phyloP scores from a whole-genome alignment of 2,797 vertebrate species.

The Crocodylus rhombifer region DNA sequence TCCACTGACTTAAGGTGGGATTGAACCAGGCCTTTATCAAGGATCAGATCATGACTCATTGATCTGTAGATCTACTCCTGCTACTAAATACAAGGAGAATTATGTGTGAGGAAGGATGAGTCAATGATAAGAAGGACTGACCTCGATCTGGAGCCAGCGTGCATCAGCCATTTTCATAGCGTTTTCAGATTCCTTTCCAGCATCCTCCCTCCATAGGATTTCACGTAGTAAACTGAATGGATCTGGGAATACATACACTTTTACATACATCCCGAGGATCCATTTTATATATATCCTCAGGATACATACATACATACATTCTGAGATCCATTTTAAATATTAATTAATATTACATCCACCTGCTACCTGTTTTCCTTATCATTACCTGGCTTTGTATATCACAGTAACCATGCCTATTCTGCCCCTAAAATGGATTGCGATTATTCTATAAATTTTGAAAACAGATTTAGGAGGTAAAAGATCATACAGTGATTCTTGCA shows the following conservation, averaged over 20 bases:
- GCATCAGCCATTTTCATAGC: not conserved
- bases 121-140: not conserved
- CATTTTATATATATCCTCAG: too few species aligned
- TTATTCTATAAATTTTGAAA: not conserved
- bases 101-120: not conserved
- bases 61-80: slow-evolving; percentile 17
- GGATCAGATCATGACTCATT: not conserved
- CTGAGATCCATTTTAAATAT: not conserved
- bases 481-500: slow-evolving; percentile 16
- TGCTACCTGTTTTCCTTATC: not conserved
- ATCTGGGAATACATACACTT: not conserved
- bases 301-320: not conserved
- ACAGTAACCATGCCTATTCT: not conserved
- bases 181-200: not conserved
- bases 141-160: not conserved
- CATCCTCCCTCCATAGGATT: not conserved
- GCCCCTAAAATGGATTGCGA: slow-evolving; percentile 10
- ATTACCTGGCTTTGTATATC: not conserved
- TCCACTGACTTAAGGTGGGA: not conserved
- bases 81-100: not conserved
- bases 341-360: not conserved
- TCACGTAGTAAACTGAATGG: not conserved
- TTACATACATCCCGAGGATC: not conserved
- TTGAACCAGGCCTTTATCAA: not conserved
- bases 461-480: slow-evolving; percentile 23